Evolutionary conservation across 2,113 vertebrate species (phyloP).

Genomic region (Lycocorax pyrrhopterus): DNA sequence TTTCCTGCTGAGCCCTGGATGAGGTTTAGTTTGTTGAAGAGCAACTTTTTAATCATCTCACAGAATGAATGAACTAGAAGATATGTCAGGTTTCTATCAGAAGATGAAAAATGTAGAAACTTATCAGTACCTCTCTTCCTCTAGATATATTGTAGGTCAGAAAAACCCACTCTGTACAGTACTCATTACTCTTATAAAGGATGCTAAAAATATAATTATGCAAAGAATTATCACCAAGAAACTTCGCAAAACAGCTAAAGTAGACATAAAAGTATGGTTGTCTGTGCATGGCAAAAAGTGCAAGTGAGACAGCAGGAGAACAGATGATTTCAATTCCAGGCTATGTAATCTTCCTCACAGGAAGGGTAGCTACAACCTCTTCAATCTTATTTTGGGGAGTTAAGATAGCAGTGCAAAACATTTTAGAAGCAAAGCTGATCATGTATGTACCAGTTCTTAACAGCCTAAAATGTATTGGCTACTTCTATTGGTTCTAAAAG

Average conservation of each 20-base stretch:
- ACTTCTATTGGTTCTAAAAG: neutral
- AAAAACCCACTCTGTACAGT: neutral
- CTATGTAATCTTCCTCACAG: neutral
- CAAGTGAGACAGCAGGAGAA: neutral
- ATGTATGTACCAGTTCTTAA: neutral
- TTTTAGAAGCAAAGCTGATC: neutral
- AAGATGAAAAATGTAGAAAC: constrained; percentile 47
- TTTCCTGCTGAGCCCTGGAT: constrained; percentile 51
- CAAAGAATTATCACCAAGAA: neutral
- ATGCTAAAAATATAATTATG: constrained; percentile 32
- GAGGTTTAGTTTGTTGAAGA: constrained; percentile 53
- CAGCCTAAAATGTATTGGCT: neutral
- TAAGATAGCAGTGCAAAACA: neutral
- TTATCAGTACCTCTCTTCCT: constrained; percentile 35
- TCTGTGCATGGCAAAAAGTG: neutral
- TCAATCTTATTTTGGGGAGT: neutral
- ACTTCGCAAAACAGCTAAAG: constrained; percentile 1
- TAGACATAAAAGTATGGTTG: neutral
- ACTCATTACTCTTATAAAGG: constrained; percentile 8
- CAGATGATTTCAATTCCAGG: neutral
- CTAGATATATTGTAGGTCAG: neutral
- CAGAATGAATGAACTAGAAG: constrained; percentile 36
- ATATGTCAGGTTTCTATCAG: constrained; percentile 39
- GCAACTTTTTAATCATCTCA: constrained; percentile 60
- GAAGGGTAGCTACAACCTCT: neutral